phyloP scores from a whole-genome alignment of 2,797 vertebrate species.

The Rhinella marina region DNA sequence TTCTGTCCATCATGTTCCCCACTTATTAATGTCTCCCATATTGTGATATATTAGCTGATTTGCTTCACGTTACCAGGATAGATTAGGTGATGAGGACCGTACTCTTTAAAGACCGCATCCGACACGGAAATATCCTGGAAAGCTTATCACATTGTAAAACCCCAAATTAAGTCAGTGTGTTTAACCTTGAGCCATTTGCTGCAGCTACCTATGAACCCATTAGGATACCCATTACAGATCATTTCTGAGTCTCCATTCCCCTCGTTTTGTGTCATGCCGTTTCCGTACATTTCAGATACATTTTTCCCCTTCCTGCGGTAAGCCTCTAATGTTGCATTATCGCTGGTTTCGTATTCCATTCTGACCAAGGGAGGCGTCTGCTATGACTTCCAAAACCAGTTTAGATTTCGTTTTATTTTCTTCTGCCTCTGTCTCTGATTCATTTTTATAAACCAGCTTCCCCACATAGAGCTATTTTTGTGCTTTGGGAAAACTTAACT shows the following conservation, averaged over 20 bases:
- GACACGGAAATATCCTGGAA: constrained; percentile 16
- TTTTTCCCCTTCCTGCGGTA: constrained; percentile 62
- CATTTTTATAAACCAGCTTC: constrained; percentile 63
- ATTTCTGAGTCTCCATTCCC: constrained; percentile 27
- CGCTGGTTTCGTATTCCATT: constrained; percentile 60
- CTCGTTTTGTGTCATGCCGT: constrained; percentile 33
- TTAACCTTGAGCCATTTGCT: constrained; percentile 25
- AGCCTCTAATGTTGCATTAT: constrained; percentile 63
- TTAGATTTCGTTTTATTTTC: constrained; percentile 60
- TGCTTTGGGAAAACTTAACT: constrained; percentile 49
- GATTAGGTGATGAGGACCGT: neutral
- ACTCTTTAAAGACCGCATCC: neutral
- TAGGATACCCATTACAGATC: constrained; percentile 24
- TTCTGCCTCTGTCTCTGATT: constrained; percentile 60
- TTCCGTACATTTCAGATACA: constrained; percentile 59
- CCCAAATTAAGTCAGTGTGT: constrained; percentile 1
- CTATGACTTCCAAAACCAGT: constrained; percentile 62
- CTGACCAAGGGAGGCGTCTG: constrained; percentile 62
- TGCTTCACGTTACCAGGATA: neutral
- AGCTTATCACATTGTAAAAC: constrained; percentile 20
- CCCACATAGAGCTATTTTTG: constrained; percentile 58
- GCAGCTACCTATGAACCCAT: constrained; percentile 40
- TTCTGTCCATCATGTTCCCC: neutral
- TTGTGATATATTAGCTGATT: constrained; percentile 33
- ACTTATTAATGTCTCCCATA: neutral